Evolutionary conservation across 2,113 vertebrate genomes (phyloP).

Genomic region (Dasyornis broadbenti): DNA sequence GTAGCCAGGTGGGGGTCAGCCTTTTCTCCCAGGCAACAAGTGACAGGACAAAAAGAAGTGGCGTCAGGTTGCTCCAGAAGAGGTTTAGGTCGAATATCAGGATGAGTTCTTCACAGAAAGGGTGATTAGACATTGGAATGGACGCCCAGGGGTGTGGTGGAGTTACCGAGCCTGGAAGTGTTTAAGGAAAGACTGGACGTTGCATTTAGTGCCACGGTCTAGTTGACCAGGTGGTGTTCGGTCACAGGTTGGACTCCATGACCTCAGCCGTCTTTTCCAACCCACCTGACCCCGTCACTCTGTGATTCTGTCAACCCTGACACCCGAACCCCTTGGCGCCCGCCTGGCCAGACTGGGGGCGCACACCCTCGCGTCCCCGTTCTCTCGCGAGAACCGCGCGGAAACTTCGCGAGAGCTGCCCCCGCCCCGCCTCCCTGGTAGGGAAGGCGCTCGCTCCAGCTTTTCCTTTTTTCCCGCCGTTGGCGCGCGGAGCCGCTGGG

Average conservation of each 20-base stretch:
- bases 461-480: not conserved
- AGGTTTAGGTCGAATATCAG: not conserved
- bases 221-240: accelerated
- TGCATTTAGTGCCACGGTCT: too few species aligned
- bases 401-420: not conserved
- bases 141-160: not conserved
- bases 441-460: accelerated
- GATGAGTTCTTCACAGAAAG: not conserved
- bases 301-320: accelerated
- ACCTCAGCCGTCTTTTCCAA: not conserved
- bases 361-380: accelerated
- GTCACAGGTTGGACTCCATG: too few species aligned
- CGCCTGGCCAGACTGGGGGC: accelerated
- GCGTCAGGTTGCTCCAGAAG: not conserved
- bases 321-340: accelerated
- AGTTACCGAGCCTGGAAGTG: accelerated
- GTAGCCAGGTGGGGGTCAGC: accelerated
- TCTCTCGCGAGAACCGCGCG: not conserved
- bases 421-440: accelerated
- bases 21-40: not conserved
- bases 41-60: not conserved
- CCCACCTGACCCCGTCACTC: accelerated
- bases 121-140: not conserved
- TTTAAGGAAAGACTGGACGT: not conserved
- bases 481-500: not conserved